Evolutionary conservation across 2,888 invertebrate genomes (phyloP), one percentile per base, ranked within the genome.

Genomic region (Spilarctia lutea): DNA sequence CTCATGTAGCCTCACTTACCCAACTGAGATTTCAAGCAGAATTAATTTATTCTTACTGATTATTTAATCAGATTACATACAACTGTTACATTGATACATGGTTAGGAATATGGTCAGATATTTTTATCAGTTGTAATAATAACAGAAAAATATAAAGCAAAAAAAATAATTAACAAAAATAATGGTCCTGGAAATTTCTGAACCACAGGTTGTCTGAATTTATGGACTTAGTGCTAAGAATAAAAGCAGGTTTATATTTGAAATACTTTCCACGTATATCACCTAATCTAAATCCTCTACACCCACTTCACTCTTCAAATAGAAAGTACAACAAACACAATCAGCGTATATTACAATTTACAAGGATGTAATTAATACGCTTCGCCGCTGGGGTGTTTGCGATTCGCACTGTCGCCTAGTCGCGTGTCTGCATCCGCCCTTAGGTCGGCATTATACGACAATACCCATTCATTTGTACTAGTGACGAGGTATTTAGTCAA

Each of bases 331-430:
- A 75, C 79, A 84, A 83, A 81, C 77, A 84, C 45, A 68, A 48
- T 78, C 65, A 78, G 75, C 65, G 71, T 68, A 72, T 73, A 81
- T 84, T 77, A 85, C 79, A 81, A 85, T 84, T 77, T 77, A 81
- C 80, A 80, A 87, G 86, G 79, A 80, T 81, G 85, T 87, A 86
- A 88, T 88, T 86, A 86, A 80, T 78, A 71, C 70, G 71, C 66
- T 81, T 83, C 77, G 90, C 89, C 89, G 86, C 85, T 79, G 85
- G 90, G 84, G 79, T 90, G 86, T 90, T 90, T 86, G 86, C 84
- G 60, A 79, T 90, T 89, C 89, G 86, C 89, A 90, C 85, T 82
- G 84, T 80, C 75, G 74, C 87, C 78, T 81, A 42, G 84, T 79
- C 86, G 81, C 83, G 85, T 82, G 85, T 83, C 83, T 82, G 79